These are phyloP conservation scores for Myotis davidii DNA, from an alignment of 2,113 vertebrate species.

Conservation along the genomic window DNA sequence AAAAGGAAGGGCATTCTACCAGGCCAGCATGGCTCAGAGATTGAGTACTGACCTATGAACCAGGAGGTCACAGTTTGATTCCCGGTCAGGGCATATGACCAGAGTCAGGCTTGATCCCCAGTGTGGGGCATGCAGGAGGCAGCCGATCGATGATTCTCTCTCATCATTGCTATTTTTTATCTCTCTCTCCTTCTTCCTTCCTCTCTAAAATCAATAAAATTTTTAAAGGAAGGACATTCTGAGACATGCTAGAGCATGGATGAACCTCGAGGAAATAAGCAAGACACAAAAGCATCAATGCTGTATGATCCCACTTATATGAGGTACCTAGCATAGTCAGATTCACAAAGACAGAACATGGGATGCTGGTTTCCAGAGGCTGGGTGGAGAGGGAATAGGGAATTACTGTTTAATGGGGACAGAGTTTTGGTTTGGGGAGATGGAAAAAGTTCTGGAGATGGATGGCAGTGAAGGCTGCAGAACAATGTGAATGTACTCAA, in stretches of 20 bases:
- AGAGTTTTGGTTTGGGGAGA: not conserved
- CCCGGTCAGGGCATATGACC: too few species aligned
- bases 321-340: not conserved
- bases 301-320: not conserved
- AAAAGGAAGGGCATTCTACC: not conserved
- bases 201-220: too few species aligned
- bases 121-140: too few species aligned
- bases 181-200: too few species aligned
- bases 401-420: not conserved
- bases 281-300: not conserved
- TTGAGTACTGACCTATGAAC: too few species aligned
- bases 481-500: not conserved
- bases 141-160: too few species aligned
- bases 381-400: fast-evolving
- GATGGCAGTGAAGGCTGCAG: too few species aligned
- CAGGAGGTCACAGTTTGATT: too few species aligned
- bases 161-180: too few species aligned
- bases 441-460: not conserved
- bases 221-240: not conserved
- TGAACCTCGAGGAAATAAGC: not conserved
- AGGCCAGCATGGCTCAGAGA: too few species aligned
- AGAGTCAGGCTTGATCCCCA: too few species aligned
- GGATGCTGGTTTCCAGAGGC: not conserved
- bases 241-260: not conserved
- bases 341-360: not conserved